Base-by-base conservation (phyloP, 2,113 vertebrate species). In the Grammomys dolichurus region DNA sequence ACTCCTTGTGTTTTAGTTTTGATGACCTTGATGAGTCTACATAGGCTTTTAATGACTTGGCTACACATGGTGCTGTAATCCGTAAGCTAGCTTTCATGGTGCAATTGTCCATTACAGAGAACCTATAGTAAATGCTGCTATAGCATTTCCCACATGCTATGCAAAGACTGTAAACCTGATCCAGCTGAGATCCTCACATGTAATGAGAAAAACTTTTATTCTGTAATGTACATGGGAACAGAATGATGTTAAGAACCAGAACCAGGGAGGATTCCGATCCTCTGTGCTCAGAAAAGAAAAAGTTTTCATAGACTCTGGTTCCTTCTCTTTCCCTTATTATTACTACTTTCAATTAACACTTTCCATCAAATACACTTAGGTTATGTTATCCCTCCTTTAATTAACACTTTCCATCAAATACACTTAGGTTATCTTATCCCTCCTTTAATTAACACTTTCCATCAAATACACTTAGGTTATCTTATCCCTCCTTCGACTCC, bases 161-260 rank as follows among this genome's bases (percentile, higher is more conserved):
- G 22, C 73, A 92, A 54, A 77, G 43, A 46, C 84, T 78, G 13
- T 36, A 89, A 89, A 96, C 12, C 43, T 77, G 46, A 78, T 87
- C 26, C 67, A 72, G 17, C 9, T 92, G 78, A 76, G 58, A 54
- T 26, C 63, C 58, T 48, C 91, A 31, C 5, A 75, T 93, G 11
- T 69, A 65, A 89, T n/a, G 33, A 93, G 89, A 72, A 91, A 89
- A 86, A 95, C 40, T 11, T 9, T 60, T 26, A 91, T 7, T 95
- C 28, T 40, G 7, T 33, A 75, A 7, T 26, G 73, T 56, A 14
- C 60, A 72, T 28, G 16, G 28, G 8, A 89, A 91, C 6, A 73
- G 54, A 90, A 89, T 9, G 19, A 43, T 60, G 12, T 69, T 87
- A 77, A 40, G 20, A 95, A 90, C 8, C 26, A 90, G 60, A 80